Conservation (phyloP, 2,113 vertebrate genomes). For the Hoplias malabaricus region DNA sequence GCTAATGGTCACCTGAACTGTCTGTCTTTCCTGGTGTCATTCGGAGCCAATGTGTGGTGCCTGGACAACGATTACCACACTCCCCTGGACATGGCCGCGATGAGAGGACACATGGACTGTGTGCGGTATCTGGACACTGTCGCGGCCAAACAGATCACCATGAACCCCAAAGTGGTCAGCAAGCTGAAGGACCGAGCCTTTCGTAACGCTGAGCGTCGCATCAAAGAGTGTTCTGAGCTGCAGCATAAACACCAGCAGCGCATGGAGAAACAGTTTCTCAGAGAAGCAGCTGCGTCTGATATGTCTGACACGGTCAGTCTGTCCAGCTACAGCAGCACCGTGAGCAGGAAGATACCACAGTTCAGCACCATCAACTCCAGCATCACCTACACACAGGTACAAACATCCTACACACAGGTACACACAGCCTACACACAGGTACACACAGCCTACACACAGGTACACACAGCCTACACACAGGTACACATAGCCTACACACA, state of each 20-base stretch:
- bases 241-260: constrained; percentile 90
- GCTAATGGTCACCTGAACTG: constrained; percentile 93
- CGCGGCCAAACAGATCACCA: constrained; percentile 87
- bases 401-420: not conserved
- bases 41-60: constrained; percentile 98
- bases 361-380: constrained; percentile 79
- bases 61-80: constrained; percentile 98
- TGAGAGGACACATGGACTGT: constrained; percentile 94
- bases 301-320: constrained; percentile 87
- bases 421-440: too few species aligned
- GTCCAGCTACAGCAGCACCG: constrained; percentile 85
- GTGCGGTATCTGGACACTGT: constrained; percentile 95
- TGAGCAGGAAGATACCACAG: constrained; percentile 85
- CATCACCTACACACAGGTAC: constrained; percentile 91
- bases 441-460: not conserved
- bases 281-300: constrained; percentile 81
- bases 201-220: constrained; percentile 83
- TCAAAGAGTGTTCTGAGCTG: constrained; percentile 87
- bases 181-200: constrained; percentile 93
- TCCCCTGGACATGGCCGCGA: constrained; percentile 94
- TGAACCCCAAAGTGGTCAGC: constrained; percentile 89
- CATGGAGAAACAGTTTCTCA: constrained; percentile 90
- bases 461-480: constrained; percentile 68
- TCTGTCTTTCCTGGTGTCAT: constrained; percentile 95
- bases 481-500: too few species aligned